These are phyloP conservation scores for Diadumene lineata DNA, from an alignment of 92 coral and sea anemone species.

Conservation along the genomic window DNA sequence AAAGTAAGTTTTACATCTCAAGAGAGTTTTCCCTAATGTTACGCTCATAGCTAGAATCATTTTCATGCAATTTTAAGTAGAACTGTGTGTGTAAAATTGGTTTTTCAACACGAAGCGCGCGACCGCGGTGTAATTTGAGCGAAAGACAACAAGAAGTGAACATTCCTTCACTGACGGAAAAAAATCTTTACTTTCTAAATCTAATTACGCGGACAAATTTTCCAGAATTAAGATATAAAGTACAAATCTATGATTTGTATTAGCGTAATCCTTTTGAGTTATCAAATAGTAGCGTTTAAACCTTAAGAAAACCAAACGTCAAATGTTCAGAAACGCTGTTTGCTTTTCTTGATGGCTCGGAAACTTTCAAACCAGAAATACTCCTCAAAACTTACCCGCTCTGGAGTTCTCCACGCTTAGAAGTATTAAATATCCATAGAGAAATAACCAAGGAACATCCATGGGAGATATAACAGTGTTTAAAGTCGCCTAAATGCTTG, in stretches of 20 bases:
- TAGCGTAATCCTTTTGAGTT: constrained; percentile 29
- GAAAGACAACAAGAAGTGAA: neutral
- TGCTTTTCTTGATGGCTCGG: constrained; percentile 21
- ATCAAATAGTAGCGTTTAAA: constrained; percentile 11
- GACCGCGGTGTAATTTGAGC: constrained; percentile 25
- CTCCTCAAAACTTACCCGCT: constrained; percentile 44
- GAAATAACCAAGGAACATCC: constrained; percentile 19
- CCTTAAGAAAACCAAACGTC: constrained; percentile 36
- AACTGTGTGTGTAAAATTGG: neutral
- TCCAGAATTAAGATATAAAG: constrained; percentile 13
- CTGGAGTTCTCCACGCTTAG: constrained; percentile 8
- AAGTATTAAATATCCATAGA: constrained; percentile 51
- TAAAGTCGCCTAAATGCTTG: constrained; percentile 12
- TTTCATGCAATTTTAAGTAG: neutral
- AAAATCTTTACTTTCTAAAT: neutral
- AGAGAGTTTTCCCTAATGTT: neutral
- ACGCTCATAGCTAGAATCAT: neutral
- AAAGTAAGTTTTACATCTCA: neutral
- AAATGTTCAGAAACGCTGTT: constrained; percentile 13
- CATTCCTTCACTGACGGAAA: constrained; percentile 23
- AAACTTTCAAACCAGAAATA: constrained; percentile 8
- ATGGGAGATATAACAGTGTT: constrained; percentile 17
- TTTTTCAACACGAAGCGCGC: constrained; percentile 14
- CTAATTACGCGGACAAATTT: constrained; percentile 7
- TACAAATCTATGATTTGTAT: constrained; percentile 21